phyloP scores from a whole-genome alignment of 2,113 vertebrate genomes.

The Pelusios castaneus region DNA sequence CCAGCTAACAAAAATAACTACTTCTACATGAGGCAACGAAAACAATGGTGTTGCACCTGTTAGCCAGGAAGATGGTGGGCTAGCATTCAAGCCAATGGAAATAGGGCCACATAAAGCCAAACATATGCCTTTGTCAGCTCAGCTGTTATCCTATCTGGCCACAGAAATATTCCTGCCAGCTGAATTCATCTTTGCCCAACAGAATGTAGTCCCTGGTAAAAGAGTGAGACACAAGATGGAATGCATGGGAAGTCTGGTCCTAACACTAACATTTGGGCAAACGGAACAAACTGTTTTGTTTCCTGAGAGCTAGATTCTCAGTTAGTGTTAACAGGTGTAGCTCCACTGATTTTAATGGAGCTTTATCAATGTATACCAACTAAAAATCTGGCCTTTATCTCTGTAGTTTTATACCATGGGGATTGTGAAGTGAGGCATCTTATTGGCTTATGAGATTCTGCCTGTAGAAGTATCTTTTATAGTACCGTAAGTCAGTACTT shows the following conservation, averaged over 20 bases:
- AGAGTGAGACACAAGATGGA: background rate
- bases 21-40: conserved; percentile 26
- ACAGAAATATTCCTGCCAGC: background rate
- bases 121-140: background rate
- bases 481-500: background rate
- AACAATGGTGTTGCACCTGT: conserved; percentile 48
- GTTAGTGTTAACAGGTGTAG: fast-evolving
- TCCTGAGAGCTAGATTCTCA: background rate
- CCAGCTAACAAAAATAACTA: conserved; percentile 12
- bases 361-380: fast-evolving
- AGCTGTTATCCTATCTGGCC: background rate
- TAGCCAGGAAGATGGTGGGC: background rate
- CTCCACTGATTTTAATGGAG: background rate
- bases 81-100: conserved; percentile 28
- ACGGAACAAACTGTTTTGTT: background rate
- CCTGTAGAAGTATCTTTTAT: fast-evolving
- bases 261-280: background rate
- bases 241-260: background rate
- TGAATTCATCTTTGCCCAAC: background rate
- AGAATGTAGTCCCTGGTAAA: fast-evolving
- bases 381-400: background rate
- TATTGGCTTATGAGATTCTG: background rate
- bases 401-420: fast-evolving
- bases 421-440: background rate
- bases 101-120: background rate